Evolutionary conservation across 2,797 vertebrate genomes (phyloP).

Genomic region (Zalophus californianus): DNA sequence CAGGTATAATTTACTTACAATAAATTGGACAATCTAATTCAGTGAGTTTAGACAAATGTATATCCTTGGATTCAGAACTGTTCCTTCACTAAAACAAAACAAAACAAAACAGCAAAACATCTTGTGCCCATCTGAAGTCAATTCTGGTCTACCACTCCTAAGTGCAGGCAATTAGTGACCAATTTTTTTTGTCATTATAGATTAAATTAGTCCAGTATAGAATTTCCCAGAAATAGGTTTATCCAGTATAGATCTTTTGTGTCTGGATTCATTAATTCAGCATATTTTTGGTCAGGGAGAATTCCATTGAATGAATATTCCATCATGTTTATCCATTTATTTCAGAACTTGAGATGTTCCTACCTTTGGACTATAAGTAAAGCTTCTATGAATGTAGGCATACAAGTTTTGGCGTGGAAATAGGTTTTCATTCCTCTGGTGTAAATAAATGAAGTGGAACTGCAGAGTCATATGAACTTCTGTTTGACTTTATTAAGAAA

Average conservation of each 20-base stretch:
- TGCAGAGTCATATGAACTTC: not conserved
- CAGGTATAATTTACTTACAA: slow-evolving; percentile 4
- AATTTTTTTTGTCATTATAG: not conserved
- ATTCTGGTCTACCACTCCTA: not conserved
- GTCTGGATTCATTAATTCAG: not conserved
- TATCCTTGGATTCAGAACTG: not conserved
- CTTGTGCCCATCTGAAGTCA: not conserved
- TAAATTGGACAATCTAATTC: not conserved
- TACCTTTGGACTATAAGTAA: not conserved
- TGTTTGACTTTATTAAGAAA: not conserved
- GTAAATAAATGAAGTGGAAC: not conserved
- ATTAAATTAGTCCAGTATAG: not conserved
- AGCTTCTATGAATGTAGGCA: not conserved
- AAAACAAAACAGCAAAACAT: not conserved
- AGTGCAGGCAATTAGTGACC: not conserved
- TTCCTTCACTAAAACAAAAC: not conserved
- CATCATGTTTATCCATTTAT: not conserved
- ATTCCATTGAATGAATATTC: not conserved
- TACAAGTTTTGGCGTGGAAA: not conserved
- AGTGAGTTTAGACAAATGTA: not conserved
- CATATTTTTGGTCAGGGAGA: not conserved
- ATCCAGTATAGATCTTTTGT: not conserved
- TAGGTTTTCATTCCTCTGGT: not conserved
- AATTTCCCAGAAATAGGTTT: not conserved
- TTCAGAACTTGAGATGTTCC: not conserved